A percentile compares a stretch with the other conserved stretches of the same genome.
Conservation (phyloP, 2,888 invertebrate species). For the Flexamia atlantica region DNA sequence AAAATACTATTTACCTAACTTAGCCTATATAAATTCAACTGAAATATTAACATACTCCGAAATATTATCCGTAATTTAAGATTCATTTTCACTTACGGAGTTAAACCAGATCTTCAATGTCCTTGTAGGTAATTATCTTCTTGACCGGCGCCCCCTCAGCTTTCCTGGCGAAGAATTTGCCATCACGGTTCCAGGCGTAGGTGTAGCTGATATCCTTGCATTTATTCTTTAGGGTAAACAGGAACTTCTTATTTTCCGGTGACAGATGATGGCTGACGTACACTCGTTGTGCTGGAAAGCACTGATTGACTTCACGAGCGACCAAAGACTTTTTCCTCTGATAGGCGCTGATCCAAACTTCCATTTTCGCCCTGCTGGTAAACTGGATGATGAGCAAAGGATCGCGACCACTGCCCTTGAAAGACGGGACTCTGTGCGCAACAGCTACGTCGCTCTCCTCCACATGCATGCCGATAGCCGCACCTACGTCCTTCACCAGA, state of each 20-base stretch:
- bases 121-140: neutral
- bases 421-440: no score
- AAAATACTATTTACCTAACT: no score
- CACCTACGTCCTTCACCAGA: no score
- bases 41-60: no score
- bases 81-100: no score
- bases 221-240: conserved; percentile 44
- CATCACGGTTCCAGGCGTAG: conserved; percentile 29
- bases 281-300: conserved; percentile 22
- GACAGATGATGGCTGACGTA: conserved; percentile 42
- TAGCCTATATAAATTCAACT: no score
- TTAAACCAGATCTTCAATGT: conserved; percentile 37
- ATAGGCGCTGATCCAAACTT: conserved; percentile 24
- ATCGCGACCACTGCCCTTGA: neutral
- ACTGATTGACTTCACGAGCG: conserved; percentile 37
- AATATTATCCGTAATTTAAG: no score
- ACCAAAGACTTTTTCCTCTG: neutral
- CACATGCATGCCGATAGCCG: no score
- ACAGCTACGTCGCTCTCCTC: no score
- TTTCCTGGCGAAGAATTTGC: neutral
- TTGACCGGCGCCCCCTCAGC: neutral
- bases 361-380: conserved; percentile 5
- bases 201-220: conserved; percentile 38
- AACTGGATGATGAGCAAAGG: conserved; percentile 46
- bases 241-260: conserved; percentile 44